Conservation (phyloP, 1,140 invertebrate species). For the Linepithema humile region DNA sequence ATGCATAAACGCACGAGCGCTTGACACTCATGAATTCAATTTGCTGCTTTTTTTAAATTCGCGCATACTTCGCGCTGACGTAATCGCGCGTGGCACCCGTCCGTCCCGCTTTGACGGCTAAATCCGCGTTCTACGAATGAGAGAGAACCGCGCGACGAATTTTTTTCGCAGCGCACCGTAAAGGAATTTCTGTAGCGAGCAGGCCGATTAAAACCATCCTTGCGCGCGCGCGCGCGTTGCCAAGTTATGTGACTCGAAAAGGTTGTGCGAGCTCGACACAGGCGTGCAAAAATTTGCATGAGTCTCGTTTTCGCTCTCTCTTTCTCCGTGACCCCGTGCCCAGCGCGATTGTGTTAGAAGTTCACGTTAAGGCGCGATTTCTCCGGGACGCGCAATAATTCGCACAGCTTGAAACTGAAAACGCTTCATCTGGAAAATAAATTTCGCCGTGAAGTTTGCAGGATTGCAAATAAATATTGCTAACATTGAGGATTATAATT, state of each 20-base stretch:
- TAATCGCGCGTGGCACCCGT: constrained; percentile 5
- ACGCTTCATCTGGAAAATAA: no score
- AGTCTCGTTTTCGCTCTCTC: constrained; percentile 55
- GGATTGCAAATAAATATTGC: no score
- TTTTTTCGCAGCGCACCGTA: neutral
- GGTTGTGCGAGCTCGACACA: constrained; percentile 35
- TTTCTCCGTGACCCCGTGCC: constrained; percentile 40
- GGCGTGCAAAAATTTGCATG: constrained; percentile 63
- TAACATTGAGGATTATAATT: no score
- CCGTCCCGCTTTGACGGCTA: neutral
- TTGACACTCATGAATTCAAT: constrained; percentile 25
- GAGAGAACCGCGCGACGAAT: neutral
- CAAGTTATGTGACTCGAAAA: constrained; percentile 49
- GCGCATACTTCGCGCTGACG: constrained; percentile 17
- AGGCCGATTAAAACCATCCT: neutral
- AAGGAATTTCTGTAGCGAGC: constrained; percentile 21
- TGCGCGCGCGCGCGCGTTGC: constrained; percentile 17
- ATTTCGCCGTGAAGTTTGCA: no score
- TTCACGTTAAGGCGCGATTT: constrained; percentile 56
- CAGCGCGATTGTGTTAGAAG: constrained; percentile 43
- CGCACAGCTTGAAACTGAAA: neutral
- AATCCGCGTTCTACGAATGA: neutral
- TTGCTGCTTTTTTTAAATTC: constrained; percentile 6
- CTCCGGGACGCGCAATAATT: neutral
- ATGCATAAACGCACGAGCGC: constrained; percentile 9